Conservation (phyloP, 64 coral and sea anemone species). For the Acropora tenuis region DNA sequence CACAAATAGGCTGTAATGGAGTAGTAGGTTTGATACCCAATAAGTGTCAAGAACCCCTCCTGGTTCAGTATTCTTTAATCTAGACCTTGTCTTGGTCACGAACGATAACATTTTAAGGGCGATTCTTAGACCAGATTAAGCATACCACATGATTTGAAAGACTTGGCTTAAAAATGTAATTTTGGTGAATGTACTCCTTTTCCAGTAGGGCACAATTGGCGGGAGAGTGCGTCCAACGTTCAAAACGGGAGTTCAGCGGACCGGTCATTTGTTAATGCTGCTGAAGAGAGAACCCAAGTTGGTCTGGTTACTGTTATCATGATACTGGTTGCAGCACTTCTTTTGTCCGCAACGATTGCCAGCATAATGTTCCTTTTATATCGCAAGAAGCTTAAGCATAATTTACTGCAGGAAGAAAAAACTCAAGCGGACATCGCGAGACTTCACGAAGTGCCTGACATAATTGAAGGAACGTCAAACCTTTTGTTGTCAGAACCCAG, state of each 20-base stretch:
- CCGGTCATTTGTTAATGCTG: neutral
- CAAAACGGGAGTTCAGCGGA: neutral
- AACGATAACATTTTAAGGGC: neutral
- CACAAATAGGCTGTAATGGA: too few relatives aligned
- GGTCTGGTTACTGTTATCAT: conserved; percentile 41
- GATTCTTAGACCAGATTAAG: neutral
- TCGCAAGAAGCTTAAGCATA: conserved; percentile 53
- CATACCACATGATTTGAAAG: neutral
- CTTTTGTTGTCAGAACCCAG: conserved; percentile 71
- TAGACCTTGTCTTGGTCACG: too few relatives aligned
- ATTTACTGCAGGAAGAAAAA: conserved; percentile 36
- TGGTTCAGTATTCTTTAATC: too few relatives aligned
- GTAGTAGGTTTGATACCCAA: too few relatives aligned
- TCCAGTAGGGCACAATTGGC: neutral
- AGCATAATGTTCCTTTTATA: conserved; percentile 46
- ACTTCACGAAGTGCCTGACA: conserved; percentile 19
- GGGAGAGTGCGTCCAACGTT: neutral
- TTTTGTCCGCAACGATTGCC: conserved; percentile 13
- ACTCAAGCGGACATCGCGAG: conserved; percentile 4
- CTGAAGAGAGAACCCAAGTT: conserved; percentile 1
- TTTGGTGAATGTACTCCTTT: neutral
- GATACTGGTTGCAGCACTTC: conserved; percentile 37
- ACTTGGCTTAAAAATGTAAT: neutral
- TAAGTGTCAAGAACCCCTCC: too few relatives aligned
- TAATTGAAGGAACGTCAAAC: conserved; percentile 2